These are phyloP conservation scores for Sarcophaga bullata DNA, from an alignment of 1,140 invertebrate genomes.

Conservation along the genomic window DNA sequence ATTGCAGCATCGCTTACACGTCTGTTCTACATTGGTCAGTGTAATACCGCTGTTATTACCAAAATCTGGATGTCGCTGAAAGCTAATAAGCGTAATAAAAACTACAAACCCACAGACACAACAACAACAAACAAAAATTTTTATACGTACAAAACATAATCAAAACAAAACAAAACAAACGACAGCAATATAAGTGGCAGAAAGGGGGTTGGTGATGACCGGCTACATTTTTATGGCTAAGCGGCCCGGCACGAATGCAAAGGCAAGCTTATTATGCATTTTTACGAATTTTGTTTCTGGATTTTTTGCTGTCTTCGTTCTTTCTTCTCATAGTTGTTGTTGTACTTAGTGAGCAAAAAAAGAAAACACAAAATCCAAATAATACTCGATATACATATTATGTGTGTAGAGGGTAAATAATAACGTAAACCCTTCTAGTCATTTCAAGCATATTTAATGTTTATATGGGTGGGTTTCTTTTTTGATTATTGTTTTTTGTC, in stretches of 20 bases:
- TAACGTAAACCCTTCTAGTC: no score
- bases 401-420: no score
- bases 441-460: no score
- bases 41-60: not conserved
- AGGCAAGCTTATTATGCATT: conserved; percentile 1
- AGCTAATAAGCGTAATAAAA: not conserved
- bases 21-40: not conserved
- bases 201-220: conserved; percentile 22
- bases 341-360: no score
- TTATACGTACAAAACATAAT: no score
- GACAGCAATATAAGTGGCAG: not conserved
- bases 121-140: not conserved
- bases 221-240: conserved; percentile 7
- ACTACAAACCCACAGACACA: not conserved
- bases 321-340: no score
- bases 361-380: no score
- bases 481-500: no score
- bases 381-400: no score
- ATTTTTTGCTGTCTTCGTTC: no score
- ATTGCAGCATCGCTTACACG: not conserved
- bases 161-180: conserved; percentile 16
- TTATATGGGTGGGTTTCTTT: no score
- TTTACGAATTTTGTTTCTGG: conserved; percentile 4
- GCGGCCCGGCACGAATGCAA: not conserved
- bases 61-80: no score